A percentile compares a stretch with the other conserved stretches of the same genome.
Evolutionary conservation across 2,113 vertebrate genomes (phyloP).

Genomic region (Siphamia tubifer): DNA sequence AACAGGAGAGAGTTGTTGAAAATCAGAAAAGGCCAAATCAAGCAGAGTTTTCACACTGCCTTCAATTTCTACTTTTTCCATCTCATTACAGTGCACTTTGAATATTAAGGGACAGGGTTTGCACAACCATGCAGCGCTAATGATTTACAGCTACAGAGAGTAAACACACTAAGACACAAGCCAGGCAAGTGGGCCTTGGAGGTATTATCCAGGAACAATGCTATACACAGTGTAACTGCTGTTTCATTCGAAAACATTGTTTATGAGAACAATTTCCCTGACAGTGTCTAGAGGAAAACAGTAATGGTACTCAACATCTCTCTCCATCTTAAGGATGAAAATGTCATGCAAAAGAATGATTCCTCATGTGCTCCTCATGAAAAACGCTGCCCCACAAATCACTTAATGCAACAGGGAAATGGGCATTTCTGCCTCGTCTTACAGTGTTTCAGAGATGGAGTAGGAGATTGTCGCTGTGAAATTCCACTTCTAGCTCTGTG

Average conservation of each 20-base stretch:
- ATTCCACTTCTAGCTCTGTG: slow-evolving; percentile 59
- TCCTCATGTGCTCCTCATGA: slow-evolving; percentile 42
- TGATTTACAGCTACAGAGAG: slow-evolving; percentile 38
- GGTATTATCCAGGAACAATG: slow-evolving; percentile 19
- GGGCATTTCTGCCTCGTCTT: slow-evolving; percentile 52
- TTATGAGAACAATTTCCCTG: slow-evolving; percentile 45
- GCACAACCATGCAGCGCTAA: slow-evolving; percentile 15
- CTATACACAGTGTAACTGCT: neutral
- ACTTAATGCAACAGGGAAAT: slow-evolving; percentile 61
- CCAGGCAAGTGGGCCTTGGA: slow-evolving; percentile 20
- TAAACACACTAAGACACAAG: slow-evolving; percentile 30
- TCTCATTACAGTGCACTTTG: slow-evolving; percentile 38
- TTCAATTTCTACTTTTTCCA: slow-evolving; percentile 19
- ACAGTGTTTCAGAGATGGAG: slow-evolving; percentile 59
- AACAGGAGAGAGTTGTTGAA: slow-evolving; percentile 15
- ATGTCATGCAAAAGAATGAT: slow-evolving; percentile 59
- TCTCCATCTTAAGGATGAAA: slow-evolving; percentile 41
- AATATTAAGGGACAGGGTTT: slow-evolving; percentile 37
- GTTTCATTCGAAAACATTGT: slow-evolving; percentile 53
- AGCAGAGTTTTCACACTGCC: slow-evolving; percentile 9
- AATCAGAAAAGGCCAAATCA: slow-evolving; percentile 39
- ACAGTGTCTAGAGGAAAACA: slow-evolving; percentile 32
- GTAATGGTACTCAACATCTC: slow-evolving; percentile 42
- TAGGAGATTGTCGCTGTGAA: slow-evolving; percentile 66
- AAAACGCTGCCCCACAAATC: slow-evolving; percentile 62